Evolutionary conservation across 2,888 invertebrate species (phyloP).

Genomic region (Harpalus rubripes): DNA sequence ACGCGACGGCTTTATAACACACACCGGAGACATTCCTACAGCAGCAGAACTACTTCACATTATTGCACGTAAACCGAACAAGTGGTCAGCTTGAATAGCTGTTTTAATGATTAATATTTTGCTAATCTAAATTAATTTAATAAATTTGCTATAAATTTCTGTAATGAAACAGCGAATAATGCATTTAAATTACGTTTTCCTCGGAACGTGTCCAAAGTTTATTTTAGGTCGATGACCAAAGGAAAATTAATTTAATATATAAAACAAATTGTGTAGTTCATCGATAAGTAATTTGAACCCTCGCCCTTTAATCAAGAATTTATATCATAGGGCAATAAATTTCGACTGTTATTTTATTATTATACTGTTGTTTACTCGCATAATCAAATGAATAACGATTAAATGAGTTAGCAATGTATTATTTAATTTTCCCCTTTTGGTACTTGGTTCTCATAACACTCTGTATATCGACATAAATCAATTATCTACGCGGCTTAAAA

Average conservation of each 20-base stretch:
- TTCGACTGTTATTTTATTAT: conserved; percentile 46
- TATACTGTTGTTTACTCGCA: conserved; percentile 33
- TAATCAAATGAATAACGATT: conserved; percentile 32
- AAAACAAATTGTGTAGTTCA: conserved; percentile 21
- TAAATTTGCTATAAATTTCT: too few species aligned
- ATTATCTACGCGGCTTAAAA: conserved; percentile 38
- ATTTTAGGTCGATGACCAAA: too few species aligned
- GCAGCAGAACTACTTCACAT: too few species aligned
- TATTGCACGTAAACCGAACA: too few species aligned
- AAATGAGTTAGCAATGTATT: conserved; percentile 51
- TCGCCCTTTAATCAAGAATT: conserved; percentile 43
- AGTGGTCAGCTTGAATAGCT: too few species aligned
- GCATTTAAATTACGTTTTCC: too few species aligned
- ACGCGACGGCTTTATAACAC: too few species aligned
- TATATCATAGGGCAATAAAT: conserved; percentile 42
- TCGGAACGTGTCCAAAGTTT: too few species aligned
- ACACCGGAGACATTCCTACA: too few species aligned
- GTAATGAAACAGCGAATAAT: too few species aligned
- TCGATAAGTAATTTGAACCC: conserved; percentile 27
- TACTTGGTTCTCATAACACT: conserved; percentile 32
- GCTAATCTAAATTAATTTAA: too few species aligned
- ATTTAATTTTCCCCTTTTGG: conserved; percentile 44
- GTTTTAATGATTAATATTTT: too few species aligned
- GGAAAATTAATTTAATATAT: background rate
- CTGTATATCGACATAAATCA: conserved; percentile 36